Base-by-base conservation (phyloP, 2,797 vertebrate genomes). In the Craterocephalus amniculus region DNA sequence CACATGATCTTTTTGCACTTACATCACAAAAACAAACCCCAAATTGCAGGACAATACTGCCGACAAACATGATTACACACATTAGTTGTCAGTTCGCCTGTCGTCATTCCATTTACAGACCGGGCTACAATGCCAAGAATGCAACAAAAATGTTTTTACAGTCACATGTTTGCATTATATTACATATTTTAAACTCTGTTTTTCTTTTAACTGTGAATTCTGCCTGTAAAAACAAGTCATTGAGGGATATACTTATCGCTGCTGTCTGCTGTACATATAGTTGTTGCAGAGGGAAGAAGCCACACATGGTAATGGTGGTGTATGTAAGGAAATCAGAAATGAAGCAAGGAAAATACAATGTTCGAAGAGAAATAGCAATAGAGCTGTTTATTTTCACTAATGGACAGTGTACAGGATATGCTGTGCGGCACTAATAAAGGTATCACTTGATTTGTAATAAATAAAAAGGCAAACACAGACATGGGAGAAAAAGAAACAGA, bases 391-490 rank as follows among this genome's bases (percentile, higher is more conserved):
- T 90, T 91, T 81, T 78, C 36, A 66, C 79, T 83, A 86, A 82
- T 89, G 82, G 86, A 90, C 81, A 89, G 77, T 85, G 79, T 88
- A 90, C 85, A 89, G 82, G 86, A 63, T 76, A 88, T 87, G 70
- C 36, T 40, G 80, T 83, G 83, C 78, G 86, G 80, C 74, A 70
- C 83, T 86, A 81, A 85, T 79, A 78, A 83, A 79, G 82, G 84
- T 68, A 80, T 79, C 70, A 67, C 60, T 81, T 76, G 66, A 56
- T 90, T 91, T 65, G 79, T 81, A 92, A 91, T 92, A 93, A 92
- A 93, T 92, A 92, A 91, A 90, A 81, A 90, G 63, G 87, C 76
- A 88, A 76, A 86, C 59, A 83, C 54, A 85, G 62, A 81, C 63
- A 78, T 26, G 61, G 51, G 68, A 80, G 49, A 72, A 63, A 72